These are phyloP conservation scores for Drosophila bocqueti DNA, from an alignment of 1,140 invertebrate species.

Conservation along the genomic window DNA sequence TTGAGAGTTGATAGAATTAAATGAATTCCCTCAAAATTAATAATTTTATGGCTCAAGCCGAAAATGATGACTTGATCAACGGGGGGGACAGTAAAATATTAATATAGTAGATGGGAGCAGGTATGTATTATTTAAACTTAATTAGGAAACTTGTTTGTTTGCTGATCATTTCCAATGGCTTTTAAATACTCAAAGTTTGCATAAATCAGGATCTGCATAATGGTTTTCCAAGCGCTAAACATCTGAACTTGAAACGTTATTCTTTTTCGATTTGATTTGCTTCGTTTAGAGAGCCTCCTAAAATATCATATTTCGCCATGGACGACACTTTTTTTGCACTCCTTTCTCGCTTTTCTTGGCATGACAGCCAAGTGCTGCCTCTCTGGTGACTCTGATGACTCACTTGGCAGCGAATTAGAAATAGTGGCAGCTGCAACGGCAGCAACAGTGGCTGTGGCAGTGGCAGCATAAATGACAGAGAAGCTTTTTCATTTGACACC, in stretches of 20 bases:
- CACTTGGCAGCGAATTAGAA: slow-evolving; percentile 65
- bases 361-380: slow-evolving; percentile 22
- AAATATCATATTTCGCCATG: slow-evolving; percentile 22
- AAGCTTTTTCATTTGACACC: slow-evolving; percentile 54
- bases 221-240: background rate
- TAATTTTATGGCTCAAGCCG: slow-evolving; percentile 13
- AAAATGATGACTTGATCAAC: slow-evolving; percentile 15
- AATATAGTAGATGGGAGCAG: background rate
- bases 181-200: background rate
- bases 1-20: background rate
- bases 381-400: slow-evolving; percentile 47
- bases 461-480: slow-evolving; percentile 45
- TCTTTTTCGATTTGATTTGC: background rate
- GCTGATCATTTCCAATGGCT: background rate
- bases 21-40: slow-evolving; percentile 31
- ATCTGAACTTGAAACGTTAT: background rate
- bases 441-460: slow-evolving; percentile 12
- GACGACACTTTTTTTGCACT: background rate
- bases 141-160: background rate
- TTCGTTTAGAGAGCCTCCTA: background rate
- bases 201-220: background rate
- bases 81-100: background rate
- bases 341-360: slow-evolving; percentile 7
- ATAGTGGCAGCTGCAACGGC: slow-evolving; percentile 49
- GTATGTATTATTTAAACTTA: background rate